Percentiles rank a stretch among this genome's conserved stretches.
Evolutionary conservation across 1,140 invertebrate genomes (phyloP).

Genomic region (Drosophila gunungcola): DNA sequence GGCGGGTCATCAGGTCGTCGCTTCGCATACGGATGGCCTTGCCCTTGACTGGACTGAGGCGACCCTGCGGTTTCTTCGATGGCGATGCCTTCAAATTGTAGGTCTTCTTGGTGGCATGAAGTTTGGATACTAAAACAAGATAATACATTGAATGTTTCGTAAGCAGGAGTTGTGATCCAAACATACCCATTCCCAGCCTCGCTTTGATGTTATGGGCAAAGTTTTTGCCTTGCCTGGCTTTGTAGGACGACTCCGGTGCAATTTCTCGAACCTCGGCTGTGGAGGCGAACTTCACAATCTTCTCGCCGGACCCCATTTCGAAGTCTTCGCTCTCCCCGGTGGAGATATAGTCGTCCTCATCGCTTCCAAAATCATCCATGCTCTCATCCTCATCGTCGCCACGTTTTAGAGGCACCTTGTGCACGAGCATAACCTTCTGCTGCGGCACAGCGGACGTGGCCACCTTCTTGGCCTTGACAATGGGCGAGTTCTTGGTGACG

Average conservation of each 20-base stretch:
- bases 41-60: conserved; percentile 64
- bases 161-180: neutral
- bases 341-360: conserved; percentile 27
- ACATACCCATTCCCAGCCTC: conserved; percentile 71
- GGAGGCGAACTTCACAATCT: conserved; percentile 81
- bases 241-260: conserved; percentile 52
- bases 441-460: conserved; percentile 43
- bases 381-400: conserved; percentile 68
- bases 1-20: conserved; percentile 67
- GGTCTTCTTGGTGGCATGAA: conserved; percentile 74
- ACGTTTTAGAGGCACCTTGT: conserved; percentile 77
- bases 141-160: neutral
- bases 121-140: conserved; percentile 53
- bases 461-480: conserved; percentile 71
- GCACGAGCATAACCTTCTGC: conserved; percentile 81
- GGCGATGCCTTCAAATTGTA: conserved; percentile 75
- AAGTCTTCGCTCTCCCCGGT: conserved; percentile 41
- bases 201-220: conserved; percentile 72
- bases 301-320: conserved; percentile 57
- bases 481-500: conserved; percentile 58
- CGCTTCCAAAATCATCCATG: conserved; percentile 53
- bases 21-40: conserved; percentile 76
- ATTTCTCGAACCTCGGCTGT: conserved; percentile 83
- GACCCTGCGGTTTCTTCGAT: conserved; percentile 41
- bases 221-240: conserved; percentile 46